A percentile compares a stretch with the other conserved stretches of the same genome.
phyloP scores from a whole-genome alignment of 2,797 vertebrate genomes.

The Sarcophilus harrisii region DNA sequence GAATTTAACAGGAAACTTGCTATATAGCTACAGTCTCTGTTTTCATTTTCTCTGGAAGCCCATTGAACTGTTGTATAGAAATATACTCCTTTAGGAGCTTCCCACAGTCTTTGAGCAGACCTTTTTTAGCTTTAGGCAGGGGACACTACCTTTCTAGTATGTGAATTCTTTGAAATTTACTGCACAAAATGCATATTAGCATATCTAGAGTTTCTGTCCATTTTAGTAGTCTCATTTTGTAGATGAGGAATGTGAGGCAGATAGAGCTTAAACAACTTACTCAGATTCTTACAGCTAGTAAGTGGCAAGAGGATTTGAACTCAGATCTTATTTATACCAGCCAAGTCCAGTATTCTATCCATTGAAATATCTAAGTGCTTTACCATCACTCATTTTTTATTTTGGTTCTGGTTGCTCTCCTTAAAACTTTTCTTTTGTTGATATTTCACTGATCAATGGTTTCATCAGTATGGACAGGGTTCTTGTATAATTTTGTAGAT shows the following conservation, averaged over 20 bases:
- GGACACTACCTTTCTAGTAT: background rate
- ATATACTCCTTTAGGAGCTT: background rate
- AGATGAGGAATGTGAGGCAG: background rate
- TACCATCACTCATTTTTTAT: background rate
- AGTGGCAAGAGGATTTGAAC: background rate
- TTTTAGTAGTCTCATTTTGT: background rate
- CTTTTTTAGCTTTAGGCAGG: background rate
- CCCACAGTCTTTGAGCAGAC: background rate
- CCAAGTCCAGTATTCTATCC: background rate
- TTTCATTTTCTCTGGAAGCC: background rate
- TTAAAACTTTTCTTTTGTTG: background rate
- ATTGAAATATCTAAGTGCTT: background rate
- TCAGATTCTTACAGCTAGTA: background rate
- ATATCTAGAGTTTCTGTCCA: background rate
- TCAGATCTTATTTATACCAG: background rate
- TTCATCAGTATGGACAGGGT: background rate
- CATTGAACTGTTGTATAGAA: background rate
- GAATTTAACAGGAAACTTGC: background rate
- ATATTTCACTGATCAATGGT: background rate
- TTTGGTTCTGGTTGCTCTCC: background rate
- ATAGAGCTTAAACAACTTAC: background rate
- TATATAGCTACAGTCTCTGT: background rate
- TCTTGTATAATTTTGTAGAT: background rate
- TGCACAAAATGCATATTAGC: background rate
- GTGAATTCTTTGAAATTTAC: background rate